Evolutionary conservation across 2,113 vertebrate genomes (phyloP).

Genomic region (Mormyrus lacerda): DNA sequence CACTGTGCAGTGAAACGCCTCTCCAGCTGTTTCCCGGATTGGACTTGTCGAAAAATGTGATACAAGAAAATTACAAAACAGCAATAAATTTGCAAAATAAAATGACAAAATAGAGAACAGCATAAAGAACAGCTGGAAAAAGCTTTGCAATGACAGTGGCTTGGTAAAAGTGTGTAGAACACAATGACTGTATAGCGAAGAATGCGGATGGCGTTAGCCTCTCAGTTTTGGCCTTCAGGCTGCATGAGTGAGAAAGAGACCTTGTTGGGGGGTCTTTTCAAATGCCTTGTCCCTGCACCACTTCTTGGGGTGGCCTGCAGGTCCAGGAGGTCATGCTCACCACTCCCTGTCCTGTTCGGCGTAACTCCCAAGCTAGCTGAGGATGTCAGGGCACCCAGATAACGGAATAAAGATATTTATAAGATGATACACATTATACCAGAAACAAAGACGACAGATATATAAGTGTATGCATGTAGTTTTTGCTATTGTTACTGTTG

Average conservation of each 20-base stretch:
- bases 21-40: background rate
- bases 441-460: background rate
- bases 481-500: background rate
- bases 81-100: background rate
- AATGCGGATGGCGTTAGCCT: background rate
- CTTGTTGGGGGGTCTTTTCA: background rate
- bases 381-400: background rate
- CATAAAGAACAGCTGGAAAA: background rate
- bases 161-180: background rate
- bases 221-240: background rate
- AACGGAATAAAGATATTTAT: background rate
- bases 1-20: background rate
- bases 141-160: background rate
- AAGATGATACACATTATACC: background rate
- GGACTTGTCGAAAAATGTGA: background rate
- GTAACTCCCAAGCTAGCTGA: background rate
- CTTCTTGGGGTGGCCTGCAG: background rate
- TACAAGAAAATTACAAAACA: background rate
- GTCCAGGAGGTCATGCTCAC: background rate
- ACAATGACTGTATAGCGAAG: background rate
- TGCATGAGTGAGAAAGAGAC: background rate
- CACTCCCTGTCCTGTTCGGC: background rate
- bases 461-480: background rate
- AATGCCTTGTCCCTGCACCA: background rate
- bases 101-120: background rate